Evolutionary conservation across 2,888 invertebrate genomes (phyloP).

Genomic region (Cataglyphis altisquamis): DNA sequence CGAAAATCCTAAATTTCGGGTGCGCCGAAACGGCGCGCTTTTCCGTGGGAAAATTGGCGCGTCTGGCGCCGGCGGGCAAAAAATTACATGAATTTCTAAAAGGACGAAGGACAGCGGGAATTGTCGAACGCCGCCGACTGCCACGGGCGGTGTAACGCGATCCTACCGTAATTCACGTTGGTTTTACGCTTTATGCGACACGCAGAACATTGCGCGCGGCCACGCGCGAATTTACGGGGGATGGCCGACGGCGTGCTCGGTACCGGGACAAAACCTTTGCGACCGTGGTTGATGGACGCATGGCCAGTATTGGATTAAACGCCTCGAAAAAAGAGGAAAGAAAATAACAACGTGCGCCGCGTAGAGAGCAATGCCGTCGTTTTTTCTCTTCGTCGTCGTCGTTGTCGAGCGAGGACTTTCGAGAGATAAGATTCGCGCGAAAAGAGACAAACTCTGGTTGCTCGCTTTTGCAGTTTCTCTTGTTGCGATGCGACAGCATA

Average conservation of each 20-base stretch:
- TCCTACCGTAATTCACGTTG: conserved; percentile 86
- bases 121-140: conserved; percentile 81
- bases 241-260: conserved; percentile 75
- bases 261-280: conserved; percentile 84
- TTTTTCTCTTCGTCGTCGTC: conserved; percentile 6
- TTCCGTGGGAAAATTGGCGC: conserved; percentile 79
- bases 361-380: conserved; percentile 57
- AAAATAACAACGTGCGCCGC: conserved; percentile 72
- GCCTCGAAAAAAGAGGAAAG: conserved; percentile 78
- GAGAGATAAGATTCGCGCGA: conserved; percentile 24
- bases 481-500: neutral
- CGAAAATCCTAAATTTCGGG: conserved; percentile 69
- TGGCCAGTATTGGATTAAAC: conserved; percentile 84
- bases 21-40: conserved; percentile 67
- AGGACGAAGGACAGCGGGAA: conserved; percentile 83
- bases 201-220: conserved; percentile 84
- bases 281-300: conserved; percentile 84
- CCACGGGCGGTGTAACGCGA: conserved; percentile 83
- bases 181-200: conserved; percentile 86
- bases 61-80: conserved; percentile 74
- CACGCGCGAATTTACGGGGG: conserved; percentile 84
- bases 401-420: conserved; percentile 21
- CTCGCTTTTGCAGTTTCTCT: conserved; percentile 11
- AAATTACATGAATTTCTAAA: conserved; percentile 82
- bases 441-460: conserved; percentile 56